Conservation (phyloP, 2,888 invertebrate species). For the Ophraella communa region DNA sequence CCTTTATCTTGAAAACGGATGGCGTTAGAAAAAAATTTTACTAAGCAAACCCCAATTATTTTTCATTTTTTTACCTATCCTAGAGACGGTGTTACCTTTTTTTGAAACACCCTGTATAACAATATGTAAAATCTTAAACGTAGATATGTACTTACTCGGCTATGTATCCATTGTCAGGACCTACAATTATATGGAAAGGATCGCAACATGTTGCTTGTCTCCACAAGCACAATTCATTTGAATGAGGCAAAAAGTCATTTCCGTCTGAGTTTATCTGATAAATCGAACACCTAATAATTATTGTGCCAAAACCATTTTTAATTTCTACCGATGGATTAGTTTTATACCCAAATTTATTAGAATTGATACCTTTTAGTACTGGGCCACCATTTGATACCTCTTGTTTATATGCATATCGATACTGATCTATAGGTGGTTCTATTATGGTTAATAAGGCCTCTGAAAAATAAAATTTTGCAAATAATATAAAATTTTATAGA, state of each 20-base stretch:
- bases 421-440: constrained; percentile 80
- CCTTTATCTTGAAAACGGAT: too few species aligned
- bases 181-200: constrained; percentile 69
- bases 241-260: constrained; percentile 63
- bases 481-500: too few species aligned
- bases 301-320: constrained; percentile 64
- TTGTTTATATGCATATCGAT: constrained; percentile 83
- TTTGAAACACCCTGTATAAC: too few species aligned
- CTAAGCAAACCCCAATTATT: too few species aligned
- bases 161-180: constrained; percentile 65
- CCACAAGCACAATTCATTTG: constrained; percentile 75
- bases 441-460: constrained; percentile 66
- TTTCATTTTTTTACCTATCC: too few species aligned
- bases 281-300: constrained; percentile 73
- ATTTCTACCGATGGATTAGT: constrained; percentile 78
- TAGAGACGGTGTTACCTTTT: too few species aligned
- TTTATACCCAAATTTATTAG: constrained; percentile 66
- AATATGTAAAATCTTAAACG: too few species aligned
- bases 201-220: constrained; percentile 69
- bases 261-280: constrained; percentile 65
- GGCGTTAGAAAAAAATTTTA: too few species aligned
- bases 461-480: too few species aligned
- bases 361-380: constrained; percentile 72
- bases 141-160: constrained; percentile 64
- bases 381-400: constrained; percentile 90